phyloP scores from a whole-genome alignment of 1,140 invertebrate genomes.

The Nylanderia fulva region DNA sequence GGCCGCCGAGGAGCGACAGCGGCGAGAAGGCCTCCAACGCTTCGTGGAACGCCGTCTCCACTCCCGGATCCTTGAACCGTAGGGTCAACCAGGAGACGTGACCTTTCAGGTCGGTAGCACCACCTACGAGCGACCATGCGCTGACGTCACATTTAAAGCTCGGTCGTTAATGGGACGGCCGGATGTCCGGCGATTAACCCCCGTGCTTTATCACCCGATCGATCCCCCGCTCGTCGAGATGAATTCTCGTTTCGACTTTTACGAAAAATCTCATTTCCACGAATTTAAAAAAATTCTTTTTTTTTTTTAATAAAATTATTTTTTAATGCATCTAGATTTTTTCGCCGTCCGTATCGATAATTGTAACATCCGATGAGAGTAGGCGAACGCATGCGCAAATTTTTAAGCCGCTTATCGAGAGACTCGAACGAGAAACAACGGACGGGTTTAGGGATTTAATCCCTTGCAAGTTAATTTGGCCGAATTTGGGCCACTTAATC shows the following conservation, averaged over 20 bases:
- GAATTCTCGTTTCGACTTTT: neutral
- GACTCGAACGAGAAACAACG: neutral
- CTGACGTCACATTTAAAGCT: conserved; percentile 32
- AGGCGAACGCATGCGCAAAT: conserved; percentile 45
- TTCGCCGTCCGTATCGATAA: conserved; percentile 41
- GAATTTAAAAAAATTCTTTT: neutral
- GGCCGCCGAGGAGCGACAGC: conserved; percentile 88
- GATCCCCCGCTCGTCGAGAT: neutral
- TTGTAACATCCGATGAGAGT: conserved; percentile 8
- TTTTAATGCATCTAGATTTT: no score
- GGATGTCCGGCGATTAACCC: conserved; percentile 40
- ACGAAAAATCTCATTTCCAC: neutral
- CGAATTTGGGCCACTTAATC: neutral
- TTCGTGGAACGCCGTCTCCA: conserved; percentile 89
- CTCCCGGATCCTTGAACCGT: conserved; percentile 88
- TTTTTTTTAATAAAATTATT: neutral
- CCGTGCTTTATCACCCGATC: neutral
- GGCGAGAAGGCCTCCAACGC: conserved; percentile 89
- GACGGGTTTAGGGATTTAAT: neutral
- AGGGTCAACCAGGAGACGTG: conserved; percentile 89
- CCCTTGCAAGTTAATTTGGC: neutral
- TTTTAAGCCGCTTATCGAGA: conserved; percentile 33
- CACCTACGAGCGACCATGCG: conserved; percentile 60
- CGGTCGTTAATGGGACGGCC: conserved; percentile 25
- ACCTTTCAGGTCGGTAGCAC: conserved; percentile 87